Base-by-base conservation (phyloP, 2,888 invertebrate genomes). In the Entomobrya multifasciata region DNA sequence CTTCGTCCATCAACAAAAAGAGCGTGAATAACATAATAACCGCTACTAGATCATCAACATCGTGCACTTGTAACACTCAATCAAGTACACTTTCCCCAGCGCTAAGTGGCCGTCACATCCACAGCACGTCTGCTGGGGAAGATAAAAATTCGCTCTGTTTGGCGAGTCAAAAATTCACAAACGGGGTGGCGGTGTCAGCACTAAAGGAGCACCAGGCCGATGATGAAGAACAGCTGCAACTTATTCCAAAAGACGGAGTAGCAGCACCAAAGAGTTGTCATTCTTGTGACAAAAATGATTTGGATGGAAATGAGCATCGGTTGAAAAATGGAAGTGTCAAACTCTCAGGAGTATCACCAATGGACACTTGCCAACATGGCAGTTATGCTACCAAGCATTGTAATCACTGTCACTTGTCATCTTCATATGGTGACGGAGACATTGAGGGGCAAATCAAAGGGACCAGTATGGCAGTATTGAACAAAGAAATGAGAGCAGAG, bases 261-360 rank as follows among this genome's bases (percentile, higher is more conserved):
- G 13, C 20, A 1, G 17, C n/a, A 6, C 27, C 76, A 57, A 27
- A 36, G 65, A 65, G 77, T 22, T 78, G 78, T 70, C 57, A 47
- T n/a, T 55, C 85, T 10, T 77, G 60, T 41, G 30, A 44, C 57
- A 72, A 57, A 70, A 60, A 78, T 79, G 79, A 79, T 78, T 70
- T 77, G 44, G 85, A 72, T 25, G 79, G 60, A 27, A 72, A 49
- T 22, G 30, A 13, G 4, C 52, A 65, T 41, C 52, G 47, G 1
- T 49, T 86, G 74, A 86, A 86, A 80, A 80, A 86, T 86, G 86
- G 80, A 80, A 80, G 80, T 74, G 86, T 80, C 81, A 86, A 80
- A 86, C 74, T 86, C 74, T 76, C 86, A 27, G 78, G 72, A 49
- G 72, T n/a, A 52, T 49, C 60, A 2, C 60, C 60, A 10, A 8